Conservation (phyloP, 2,888 invertebrate genomes). For the Phengaris alcon region DNA sequence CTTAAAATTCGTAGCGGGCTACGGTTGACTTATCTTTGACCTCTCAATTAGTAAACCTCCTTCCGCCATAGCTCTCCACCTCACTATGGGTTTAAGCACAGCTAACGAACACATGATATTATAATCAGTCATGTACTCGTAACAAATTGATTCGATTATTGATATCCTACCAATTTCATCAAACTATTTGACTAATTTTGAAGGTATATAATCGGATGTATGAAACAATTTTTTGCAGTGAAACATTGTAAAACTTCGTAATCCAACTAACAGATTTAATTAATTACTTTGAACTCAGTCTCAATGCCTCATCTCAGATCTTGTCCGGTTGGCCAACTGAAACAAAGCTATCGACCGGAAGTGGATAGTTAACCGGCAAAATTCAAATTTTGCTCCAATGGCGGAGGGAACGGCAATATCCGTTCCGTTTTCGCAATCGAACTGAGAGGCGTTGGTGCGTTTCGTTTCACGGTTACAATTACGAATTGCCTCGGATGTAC, state of each 20-base stretch:
- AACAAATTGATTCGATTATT: too few species aligned
- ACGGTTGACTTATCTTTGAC: too few species aligned
- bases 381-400: constrained; percentile 76
- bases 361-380: constrained; percentile 75
- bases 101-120: too few species aligned
- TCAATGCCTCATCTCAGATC: constrained; percentile 35
- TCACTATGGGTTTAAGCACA: too few species aligned
- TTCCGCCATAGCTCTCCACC: too few species aligned
- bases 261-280: neutral
- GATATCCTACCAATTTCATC: too few species aligned
- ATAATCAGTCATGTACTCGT: too few species aligned
- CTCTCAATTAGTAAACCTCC: too few species aligned
- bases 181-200: too few species aligned
- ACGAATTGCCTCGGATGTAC: constrained; percentile 50
- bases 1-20: too few species aligned
- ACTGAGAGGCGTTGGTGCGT: constrained; percentile 64
- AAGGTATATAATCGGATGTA: neutral
- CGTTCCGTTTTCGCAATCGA: constrained; percentile 77
- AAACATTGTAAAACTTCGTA: neutral
- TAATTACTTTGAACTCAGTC: constrained; percentile 22
- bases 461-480: constrained; percentile 56
- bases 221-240: neutral
- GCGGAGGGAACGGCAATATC: constrained; percentile 75
- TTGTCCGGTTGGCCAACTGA: constrained; percentile 49
- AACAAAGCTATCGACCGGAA: constrained; percentile 70